Evolutionary conservation across 1,140 invertebrate species (phyloP).

Genomic region (Chelonus insularis): DNA sequence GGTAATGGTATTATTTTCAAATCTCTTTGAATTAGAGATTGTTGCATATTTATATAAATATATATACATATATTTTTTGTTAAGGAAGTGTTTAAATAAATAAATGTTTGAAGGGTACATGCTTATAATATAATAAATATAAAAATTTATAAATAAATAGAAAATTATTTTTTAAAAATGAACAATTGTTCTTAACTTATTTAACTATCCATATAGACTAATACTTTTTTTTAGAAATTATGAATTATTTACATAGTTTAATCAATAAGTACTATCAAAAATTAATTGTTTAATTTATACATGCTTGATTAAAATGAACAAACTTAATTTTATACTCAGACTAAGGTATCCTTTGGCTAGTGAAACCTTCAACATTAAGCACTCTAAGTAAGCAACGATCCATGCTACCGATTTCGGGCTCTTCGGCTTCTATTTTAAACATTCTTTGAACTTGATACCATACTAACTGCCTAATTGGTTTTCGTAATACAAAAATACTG

Average conservation of each 20-base stretch:
- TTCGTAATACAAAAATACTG: conserved; percentile 59
- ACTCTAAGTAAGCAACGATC: conserved; percentile 44
- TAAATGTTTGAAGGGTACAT: no score
- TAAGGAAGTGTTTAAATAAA: no score
- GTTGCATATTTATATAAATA: neutral
- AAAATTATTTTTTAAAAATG: no score
- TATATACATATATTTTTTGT: no score
- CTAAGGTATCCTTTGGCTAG: neutral
- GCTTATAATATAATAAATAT: no score
- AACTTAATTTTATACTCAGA: neutral
- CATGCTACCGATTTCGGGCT: conserved; percentile 43
- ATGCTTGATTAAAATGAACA: neutral
- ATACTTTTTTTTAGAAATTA: no score
- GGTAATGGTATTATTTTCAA: neutral
- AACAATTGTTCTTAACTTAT: no score
- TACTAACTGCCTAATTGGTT: conserved; percentile 53
- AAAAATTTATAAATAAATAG: no score
- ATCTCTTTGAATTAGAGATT: neutral
- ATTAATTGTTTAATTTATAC: no score
- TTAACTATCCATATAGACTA: no score
- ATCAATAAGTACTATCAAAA: no score
- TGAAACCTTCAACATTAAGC: conserved; percentile 33
- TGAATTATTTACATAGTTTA: no score
- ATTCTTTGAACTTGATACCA: conserved; percentile 50
- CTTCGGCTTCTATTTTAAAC: conserved; percentile 34